Conservation (phyloP, 2,888 invertebrate genomes). For the Chrysolina oricalcia region DNA sequence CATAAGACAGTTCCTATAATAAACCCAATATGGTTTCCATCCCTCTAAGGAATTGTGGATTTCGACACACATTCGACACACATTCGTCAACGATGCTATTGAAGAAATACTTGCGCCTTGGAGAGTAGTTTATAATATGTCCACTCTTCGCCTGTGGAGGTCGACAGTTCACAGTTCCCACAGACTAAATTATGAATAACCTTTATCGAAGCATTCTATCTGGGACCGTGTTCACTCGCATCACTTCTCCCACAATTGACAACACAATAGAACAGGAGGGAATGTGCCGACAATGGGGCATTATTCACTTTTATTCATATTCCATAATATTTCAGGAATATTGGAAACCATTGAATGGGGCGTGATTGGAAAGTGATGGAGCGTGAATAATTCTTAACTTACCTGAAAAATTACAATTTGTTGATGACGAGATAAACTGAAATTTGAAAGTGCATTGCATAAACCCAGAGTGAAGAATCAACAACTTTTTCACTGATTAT, state of each 20-base stretch:
- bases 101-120: too few species aligned
- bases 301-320: slow-evolving; percentile 34
- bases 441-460: background rate
- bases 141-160: too few species aligned
- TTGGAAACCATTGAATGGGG: background rate
- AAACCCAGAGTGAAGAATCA: background rate
- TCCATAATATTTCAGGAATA: slow-evolving; percentile 34
- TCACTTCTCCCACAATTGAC: slow-evolving; percentile 45
- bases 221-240: slow-evolving; percentile 49
- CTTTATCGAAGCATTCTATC: slow-evolving; percentile 45
- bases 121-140: too few species aligned
- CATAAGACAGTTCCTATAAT: too few species aligned
- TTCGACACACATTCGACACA: too few species aligned
- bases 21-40: too few species aligned
- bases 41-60: too few species aligned
- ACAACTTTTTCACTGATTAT: too few species aligned
- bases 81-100: too few species aligned
- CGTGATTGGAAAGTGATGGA: background rate
- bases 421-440: background rate
- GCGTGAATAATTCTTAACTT: background rate
- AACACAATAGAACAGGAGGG: slow-evolving; percentile 40
- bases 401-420: background rate
- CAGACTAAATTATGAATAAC: slow-evolving; percentile 35
- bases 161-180: slow-evolving; percentile 6
- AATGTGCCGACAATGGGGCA: slow-evolving; percentile 39